A percentile compares a stretch with the other conserved stretches of the same genome.
These are phyloP conservation scores for Aphaenogaster rudis DNA, from an alignment of 1,140 invertebrate species.

Conservation along the genomic window DNA sequence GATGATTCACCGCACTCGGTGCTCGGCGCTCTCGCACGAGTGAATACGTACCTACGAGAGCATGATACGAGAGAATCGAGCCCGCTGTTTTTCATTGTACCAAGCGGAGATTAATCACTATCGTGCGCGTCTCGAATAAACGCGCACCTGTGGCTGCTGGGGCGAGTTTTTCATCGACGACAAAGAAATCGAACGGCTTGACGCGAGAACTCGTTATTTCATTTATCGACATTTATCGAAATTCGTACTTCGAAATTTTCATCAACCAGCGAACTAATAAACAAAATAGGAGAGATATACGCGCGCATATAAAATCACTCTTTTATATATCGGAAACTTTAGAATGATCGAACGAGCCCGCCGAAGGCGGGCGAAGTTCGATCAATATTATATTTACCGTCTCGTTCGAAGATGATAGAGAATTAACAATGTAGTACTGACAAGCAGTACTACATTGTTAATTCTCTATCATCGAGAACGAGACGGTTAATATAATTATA, in stretches of 20 bases:
- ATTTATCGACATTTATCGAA: neutral
- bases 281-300: neutral
- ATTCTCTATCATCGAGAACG: too few species aligned
- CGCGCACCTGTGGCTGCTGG: constrained; percentile 73
- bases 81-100: constrained; percentile 41
- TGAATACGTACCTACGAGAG: constrained; percentile 51
- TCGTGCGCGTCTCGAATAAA: constrained; percentile 68
- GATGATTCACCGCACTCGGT: constrained; percentile 42
- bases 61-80: constrained; percentile 67
- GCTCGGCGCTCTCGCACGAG: constrained; percentile 46
- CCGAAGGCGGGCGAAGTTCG: too few species aligned
- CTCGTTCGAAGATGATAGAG: too few species aligned
- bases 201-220: constrained; percentile 27
- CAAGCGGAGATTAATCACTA: constrained; percentile 71
- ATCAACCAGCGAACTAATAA: neutral
- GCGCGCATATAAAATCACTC: too few species aligned
- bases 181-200: constrained; percentile 57
- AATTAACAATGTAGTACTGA: too few species aligned
- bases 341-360: too few species aligned
- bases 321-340: neutral
- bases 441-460: too few species aligned
- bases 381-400: too few species aligned
- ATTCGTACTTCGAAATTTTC: constrained; percentile 2
- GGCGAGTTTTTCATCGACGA: constrained; percentile 72
- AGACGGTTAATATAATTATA: neutral